A percentile compares a stretch with the other conserved stretches of the same genome.
phyloP scores from a whole-genome alignment of 2,888 invertebrate species.

The Arge pagana region DNA sequence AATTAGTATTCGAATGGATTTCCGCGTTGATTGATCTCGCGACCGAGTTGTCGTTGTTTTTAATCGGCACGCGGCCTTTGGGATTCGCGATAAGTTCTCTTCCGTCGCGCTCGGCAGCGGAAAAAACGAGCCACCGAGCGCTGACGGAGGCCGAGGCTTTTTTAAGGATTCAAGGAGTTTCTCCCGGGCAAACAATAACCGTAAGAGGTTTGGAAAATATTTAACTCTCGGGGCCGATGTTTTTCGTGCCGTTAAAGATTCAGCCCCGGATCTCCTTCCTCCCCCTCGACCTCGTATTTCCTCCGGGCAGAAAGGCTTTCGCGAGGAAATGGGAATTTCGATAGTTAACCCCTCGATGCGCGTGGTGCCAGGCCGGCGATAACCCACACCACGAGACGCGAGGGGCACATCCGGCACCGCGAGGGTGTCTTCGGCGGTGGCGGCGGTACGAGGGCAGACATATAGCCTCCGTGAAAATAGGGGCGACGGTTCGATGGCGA shows the following conservation, averaged over 20 bases:
- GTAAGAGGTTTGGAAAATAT: too few species aligned
- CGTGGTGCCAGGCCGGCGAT: slow-evolving; percentile 15
- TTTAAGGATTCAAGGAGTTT: too few species aligned
- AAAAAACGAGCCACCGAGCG: too few species aligned
- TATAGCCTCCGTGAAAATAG: slow-evolving; percentile 10
- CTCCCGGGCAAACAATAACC: too few species aligned
- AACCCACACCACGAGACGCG: slow-evolving; percentile 17
- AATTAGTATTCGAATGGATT: too few species aligned
- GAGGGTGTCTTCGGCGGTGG: slow-evolving; percentile 4
- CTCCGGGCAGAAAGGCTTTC: too few species aligned
- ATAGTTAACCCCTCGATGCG: slow-evolving; percentile 12
- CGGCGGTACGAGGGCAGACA: slow-evolving; percentile 18
- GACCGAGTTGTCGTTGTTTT: too few species aligned
- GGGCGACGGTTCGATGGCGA: slow-evolving; percentile 5
- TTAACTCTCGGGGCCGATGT: neutral
- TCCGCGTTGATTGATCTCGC: too few species aligned
- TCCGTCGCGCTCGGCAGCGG: too few species aligned
- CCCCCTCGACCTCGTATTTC: neutral
- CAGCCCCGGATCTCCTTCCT: neutral
- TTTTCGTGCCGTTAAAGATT: neutral
- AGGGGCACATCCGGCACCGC: slow-evolving; percentile 6
- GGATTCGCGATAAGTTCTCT: too few species aligned
- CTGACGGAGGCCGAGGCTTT: too few species aligned
- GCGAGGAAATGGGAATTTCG: slow-evolving; percentile 15
- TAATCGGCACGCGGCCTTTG: too few species aligned